Conservation (phyloP, 1,140 invertebrate species). For the Philaenus spumarius region DNA sequence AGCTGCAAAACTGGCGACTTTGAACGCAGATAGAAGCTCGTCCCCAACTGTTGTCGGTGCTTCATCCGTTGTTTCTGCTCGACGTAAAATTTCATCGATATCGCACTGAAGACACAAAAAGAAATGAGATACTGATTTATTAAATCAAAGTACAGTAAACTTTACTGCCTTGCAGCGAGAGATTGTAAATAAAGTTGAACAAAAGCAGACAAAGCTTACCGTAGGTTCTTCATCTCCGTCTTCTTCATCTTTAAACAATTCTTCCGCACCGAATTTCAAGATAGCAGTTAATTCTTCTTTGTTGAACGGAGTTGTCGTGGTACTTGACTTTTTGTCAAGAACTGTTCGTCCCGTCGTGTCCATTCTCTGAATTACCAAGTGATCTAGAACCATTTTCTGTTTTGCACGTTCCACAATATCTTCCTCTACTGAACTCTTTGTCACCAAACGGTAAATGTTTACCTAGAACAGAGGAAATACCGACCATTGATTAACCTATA, state of each 20-base stretch:
- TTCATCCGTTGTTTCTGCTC: slow-evolving; percentile 94
- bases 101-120: too few species aligned
- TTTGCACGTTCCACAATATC: slow-evolving; percentile 98
- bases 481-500: too few species aligned
- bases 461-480: too few species aligned
- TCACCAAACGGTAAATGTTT: slow-evolving; percentile 97
- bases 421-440: slow-evolving; percentile 95
- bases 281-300: slow-evolving; percentile 97
- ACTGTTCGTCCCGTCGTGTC: slow-evolving; percentile 97
- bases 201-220: slow-evolving; percentile 51
- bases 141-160: too few species aligned
- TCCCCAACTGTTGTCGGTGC: slow-evolving; percentile 77
- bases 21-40: slow-evolving; percentile 92
- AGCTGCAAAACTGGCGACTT: slow-evolving; percentile 92
- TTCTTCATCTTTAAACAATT: slow-evolving; percentile 94
- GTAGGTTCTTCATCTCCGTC: slow-evolving; percentile 88
- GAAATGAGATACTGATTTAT: too few species aligned
- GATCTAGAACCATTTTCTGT: slow-evolving; percentile 98
- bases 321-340: slow-evolving; percentile 69
- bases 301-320: slow-evolving; percentile 80
- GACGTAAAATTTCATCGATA: slow-evolving; percentile 94
- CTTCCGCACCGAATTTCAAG: slow-evolving; percentile 97
- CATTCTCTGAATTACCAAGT: slow-evolving; percentile 98
- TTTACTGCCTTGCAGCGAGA: too few species aligned
- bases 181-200: too few species aligned